phyloP scores from a whole-genome alignment of 2,888 invertebrate genomes.

The Drosophila atroscutellata region DNA sequence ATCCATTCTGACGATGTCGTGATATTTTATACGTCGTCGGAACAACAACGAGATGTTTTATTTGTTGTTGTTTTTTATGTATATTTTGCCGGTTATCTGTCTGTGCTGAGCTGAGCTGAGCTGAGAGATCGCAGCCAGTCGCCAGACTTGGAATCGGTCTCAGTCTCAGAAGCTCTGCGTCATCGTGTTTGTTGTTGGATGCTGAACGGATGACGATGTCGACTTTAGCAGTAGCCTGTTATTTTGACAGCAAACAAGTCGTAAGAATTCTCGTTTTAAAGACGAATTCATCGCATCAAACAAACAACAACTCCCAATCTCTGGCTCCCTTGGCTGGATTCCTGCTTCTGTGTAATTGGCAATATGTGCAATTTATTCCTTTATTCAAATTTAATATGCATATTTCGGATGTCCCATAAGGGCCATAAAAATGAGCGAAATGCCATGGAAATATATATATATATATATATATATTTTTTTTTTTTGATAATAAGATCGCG shows the following conservation, averaged over 20 bases:
- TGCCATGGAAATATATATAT: conserved; percentile 27
- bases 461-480: too few relatives aligned
- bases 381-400: not conserved
- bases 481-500: conserved; percentile 11
- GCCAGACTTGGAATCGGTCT: conserved; percentile 20
- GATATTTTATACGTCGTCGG: conserved; percentile 79
- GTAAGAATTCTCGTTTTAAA: conserved; percentile 64
- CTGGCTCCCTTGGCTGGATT: conserved; percentile 6
- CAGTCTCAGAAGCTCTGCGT: conserved; percentile 23
- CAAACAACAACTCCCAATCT: conserved; percentile 22
- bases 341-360: conserved; percentile 21
- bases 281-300: conserved; percentile 27
- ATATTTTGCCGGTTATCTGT: conserved; percentile 65
- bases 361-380: not conserved
- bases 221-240: conserved; percentile 57
- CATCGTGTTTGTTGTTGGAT: conserved; percentile 20
- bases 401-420: not conserved
- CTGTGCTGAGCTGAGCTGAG: conserved; percentile 15
- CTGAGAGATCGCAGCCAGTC: conserved; percentile 15
- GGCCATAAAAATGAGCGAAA: conserved; percentile 35
- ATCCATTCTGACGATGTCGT: conserved; percentile 79
- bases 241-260: conserved; percentile 76
- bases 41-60: conserved; percentile 17
- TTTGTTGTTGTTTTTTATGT: conserved; percentile 18
- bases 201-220: conserved; percentile 23